phyloP scores from a whole-genome alignment of 2,797 vertebrate genomes.

The Brachyrhaphis roseni region DNA sequence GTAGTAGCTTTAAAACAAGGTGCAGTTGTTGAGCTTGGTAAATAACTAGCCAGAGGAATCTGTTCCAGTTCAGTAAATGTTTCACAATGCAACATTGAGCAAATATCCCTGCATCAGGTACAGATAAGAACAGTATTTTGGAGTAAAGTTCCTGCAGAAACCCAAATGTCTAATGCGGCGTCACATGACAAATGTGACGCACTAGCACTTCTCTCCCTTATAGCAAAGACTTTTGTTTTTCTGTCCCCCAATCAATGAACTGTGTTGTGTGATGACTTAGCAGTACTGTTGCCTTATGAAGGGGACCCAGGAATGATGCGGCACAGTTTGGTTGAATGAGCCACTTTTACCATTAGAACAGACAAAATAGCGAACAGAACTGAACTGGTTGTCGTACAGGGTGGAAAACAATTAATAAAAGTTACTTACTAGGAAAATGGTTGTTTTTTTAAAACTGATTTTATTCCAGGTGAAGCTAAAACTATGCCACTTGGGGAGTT shows the following conservation, averaged over 20 bases:
- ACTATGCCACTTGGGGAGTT: no score
- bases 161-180: not conserved
- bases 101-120: not conserved
- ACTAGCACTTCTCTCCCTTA: not conserved
- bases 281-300: no score
- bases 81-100: not conserved
- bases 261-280: no score
- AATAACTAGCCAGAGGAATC: not conserved
- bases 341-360: no score
- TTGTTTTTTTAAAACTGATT: no score
- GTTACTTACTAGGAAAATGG: no score
- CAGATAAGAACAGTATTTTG: not conserved
- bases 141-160: not conserved
- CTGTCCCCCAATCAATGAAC: not conserved
- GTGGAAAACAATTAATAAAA: no score
- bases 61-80: not conserved
- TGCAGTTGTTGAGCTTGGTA: not conserved
- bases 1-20: not conserved
- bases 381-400: no score
- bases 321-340: no score
- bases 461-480: no score
- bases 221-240: not conserved
- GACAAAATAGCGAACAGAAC: no score
- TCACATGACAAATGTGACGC: not conserved
- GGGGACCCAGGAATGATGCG: no score